These are phyloP conservation scores for Salvator merianae DNA, from an alignment of 2,113 vertebrate species.

Conservation along the genomic window DNA sequence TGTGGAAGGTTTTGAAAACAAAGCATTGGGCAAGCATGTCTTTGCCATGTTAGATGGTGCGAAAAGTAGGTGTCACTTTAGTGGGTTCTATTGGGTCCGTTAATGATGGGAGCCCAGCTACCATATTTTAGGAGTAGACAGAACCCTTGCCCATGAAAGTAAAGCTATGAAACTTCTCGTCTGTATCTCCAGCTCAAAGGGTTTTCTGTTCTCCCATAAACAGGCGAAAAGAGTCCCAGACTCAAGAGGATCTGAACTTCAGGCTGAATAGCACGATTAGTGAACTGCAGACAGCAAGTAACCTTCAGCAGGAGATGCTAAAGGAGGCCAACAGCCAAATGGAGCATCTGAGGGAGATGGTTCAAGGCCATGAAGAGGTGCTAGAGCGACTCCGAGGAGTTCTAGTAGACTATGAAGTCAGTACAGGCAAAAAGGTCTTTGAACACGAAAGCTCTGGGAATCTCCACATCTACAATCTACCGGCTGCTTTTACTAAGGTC, in stretches of 20 bases:
- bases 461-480: slow-evolving; percentile 57
- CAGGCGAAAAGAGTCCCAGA: slow-evolving; percentile 75
- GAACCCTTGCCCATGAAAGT: too few species aligned
- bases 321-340: slow-evolving; percentile 71
- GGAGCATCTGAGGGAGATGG: slow-evolving; percentile 67
- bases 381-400: slow-evolving; percentile 69
- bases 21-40: too few species aligned
- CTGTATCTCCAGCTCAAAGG: too few species aligned
- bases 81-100: too few species aligned
- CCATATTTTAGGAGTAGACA: too few species aligned
- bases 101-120: too few species aligned
- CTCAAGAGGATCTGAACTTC: slow-evolving; percentile 72
- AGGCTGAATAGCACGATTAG: slow-evolving; percentile 74
- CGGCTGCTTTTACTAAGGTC: slow-evolving; percentile 57
- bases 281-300: slow-evolving; percentile 71
- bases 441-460: slow-evolving; percentile 21
- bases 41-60: too few species aligned
- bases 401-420: slow-evolving; percentile 64
- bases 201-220: background rate
- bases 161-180: too few species aligned
- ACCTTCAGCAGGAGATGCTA: slow-evolving; percentile 69
- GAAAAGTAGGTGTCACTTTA: too few species aligned
- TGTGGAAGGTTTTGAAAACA: too few species aligned
- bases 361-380: slow-evolving; percentile 63
- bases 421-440: slow-evolving; percentile 53